Evolutionary conservation across 2,797 vertebrate species (phyloP).

Genomic region (Galaxias olidus): DNA sequence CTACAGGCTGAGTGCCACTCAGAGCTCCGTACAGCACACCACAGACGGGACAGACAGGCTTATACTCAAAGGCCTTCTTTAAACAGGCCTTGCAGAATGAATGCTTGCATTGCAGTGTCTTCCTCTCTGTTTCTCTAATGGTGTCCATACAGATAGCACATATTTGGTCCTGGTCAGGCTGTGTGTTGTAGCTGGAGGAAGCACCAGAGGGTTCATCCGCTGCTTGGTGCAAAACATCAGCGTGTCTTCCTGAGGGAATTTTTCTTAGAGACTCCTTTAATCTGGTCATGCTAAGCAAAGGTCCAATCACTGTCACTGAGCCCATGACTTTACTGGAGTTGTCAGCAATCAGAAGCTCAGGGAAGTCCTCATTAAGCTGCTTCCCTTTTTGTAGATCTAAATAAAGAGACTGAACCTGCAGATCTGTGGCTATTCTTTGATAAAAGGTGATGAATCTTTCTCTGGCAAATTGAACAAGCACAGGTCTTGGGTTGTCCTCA

Average conservation of each 20-base stretch:
- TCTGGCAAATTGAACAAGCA: conserved; percentile 34
- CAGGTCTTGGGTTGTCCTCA: rapidly evolving
- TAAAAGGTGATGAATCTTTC: conserved; percentile 71
- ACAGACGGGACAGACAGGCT: conserved; percentile 74
- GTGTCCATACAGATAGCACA: conserved; percentile 77
- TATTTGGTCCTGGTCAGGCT: conserved; percentile 36
- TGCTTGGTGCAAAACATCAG: neutral
- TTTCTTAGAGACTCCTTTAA: conserved; percentile 36
- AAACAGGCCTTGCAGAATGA: conserved; percentile 72
- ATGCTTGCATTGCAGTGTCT: conserved; percentile 68
- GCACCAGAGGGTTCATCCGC: neutral
- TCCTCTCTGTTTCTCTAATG: conserved; percentile 36
- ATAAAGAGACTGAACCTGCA: conserved; percentile 35
- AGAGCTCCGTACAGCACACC: conserved; percentile 67
- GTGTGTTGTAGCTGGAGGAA: conserved; percentile 3
- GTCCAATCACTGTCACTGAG: conserved; percentile 42
- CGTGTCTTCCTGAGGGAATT: conserved; percentile 1
- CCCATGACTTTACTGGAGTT: neutral
- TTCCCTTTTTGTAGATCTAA: neutral
- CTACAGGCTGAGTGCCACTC: conserved; percentile 69
- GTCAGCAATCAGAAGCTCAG: conserved; percentile 45
- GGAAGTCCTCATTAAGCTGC: conserved; percentile 41
- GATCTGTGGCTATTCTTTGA: conserved; percentile 67
- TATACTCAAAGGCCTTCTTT: conserved; percentile 63
- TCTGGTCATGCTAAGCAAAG: conserved; percentile 47